A percentile compares a stretch with the other conserved stretches of the same genome.
Evolutionary conservation across 2,113 vertebrate genomes (phyloP).

Genomic region (Trochalopteron elliotii): DNA sequence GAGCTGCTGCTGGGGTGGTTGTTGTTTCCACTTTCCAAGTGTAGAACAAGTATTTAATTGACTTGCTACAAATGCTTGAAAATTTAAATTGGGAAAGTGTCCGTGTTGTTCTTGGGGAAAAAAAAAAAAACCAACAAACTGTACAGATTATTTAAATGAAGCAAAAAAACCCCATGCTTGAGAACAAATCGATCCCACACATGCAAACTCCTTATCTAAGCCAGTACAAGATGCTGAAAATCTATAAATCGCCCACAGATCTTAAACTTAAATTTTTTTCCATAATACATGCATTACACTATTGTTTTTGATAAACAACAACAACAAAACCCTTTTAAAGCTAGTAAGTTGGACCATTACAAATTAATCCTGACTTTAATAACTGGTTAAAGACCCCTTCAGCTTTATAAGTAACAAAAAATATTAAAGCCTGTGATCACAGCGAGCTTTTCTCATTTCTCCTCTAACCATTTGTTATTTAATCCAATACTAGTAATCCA

Average conservation of each 20-base stretch:
- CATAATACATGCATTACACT: slow-evolving; percentile 48
- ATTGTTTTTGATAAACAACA: slow-evolving; percentile 72
- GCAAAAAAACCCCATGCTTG: slow-evolving; percentile 5
- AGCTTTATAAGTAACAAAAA: slow-evolving; percentile 85
- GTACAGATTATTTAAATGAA: slow-evolving; percentile 65
- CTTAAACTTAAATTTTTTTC: slow-evolving; percentile 60
- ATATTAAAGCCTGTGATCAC: slow-evolving; percentile 91
- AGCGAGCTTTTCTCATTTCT: slow-evolving; percentile 92
- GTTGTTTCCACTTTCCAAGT: background rate
- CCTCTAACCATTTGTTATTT: slow-evolving; percentile 94
- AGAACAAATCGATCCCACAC: slow-evolving; percentile 40
- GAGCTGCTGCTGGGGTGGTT: background rate
- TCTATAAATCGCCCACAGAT: slow-evolving; percentile 53
- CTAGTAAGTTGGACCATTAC: slow-evolving; percentile 91
- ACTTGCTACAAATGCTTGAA: slow-evolving; percentile 17
- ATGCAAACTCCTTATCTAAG: slow-evolving; percentile 58
- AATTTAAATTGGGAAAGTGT: slow-evolving; percentile 9
- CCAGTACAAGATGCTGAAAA: slow-evolving; percentile 51
- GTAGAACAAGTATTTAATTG: background rate
- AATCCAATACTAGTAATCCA: slow-evolving; percentile 99
- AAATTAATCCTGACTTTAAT: slow-evolving; percentile 99
- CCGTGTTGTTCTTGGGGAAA: background rate
- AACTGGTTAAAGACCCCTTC: slow-evolving; percentile 94
- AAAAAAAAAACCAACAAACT: background rate
- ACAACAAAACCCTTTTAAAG: slow-evolving; percentile 84